Evolutionary conservation across 2,888 invertebrate species (phyloP), one percentile per base, ranked within the genome.

Genomic region (Tridacna crocea): DNA sequence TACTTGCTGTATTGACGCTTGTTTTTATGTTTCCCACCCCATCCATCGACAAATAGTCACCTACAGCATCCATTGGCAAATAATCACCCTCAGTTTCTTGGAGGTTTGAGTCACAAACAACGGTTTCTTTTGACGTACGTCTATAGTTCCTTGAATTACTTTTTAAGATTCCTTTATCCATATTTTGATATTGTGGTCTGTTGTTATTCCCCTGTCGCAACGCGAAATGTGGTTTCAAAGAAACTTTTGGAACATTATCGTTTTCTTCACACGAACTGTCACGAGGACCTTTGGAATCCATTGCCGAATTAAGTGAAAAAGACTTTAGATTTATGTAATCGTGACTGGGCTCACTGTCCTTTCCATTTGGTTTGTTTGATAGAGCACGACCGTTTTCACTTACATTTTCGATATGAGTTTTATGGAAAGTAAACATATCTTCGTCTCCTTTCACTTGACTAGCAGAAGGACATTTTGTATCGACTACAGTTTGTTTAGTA

Each of bases 201-300:
- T 24, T 36, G 66, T 76, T 65, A 65, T 27, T 51, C 13, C 27
- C 55, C 27, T 51, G 26, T 66, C 75, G 24, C 15, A 58, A 19
- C 13, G 66, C 66, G 3, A 76, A 36, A 19, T 66, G 75, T 17
- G 75, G 55, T 55, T 76, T 76, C 19, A 55, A 12, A 19, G 65
- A 51, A 26, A 24, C 4, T 22, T 60, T 73, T 8, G 73, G 60
- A 55, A 60, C 61, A 60, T 73, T 26, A 70, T 70, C 24, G 12
- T 17, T 68, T 12, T 47, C 47, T 12, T 70, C 70, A 22, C 24
- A 2, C 6, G 66, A 66, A 46, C 46, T 2, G 4, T 13, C 70
- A 17, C n/a, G 46, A 22, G 10, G 10, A 46, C 36, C 4, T 8
- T 46, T 47, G 27, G 10, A n/a, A n/a, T 47, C 36, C 8, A 27